phyloP scores from a whole-genome alignment of 1,140 invertebrate genomes.

The Heterodera carotae region DNA sequence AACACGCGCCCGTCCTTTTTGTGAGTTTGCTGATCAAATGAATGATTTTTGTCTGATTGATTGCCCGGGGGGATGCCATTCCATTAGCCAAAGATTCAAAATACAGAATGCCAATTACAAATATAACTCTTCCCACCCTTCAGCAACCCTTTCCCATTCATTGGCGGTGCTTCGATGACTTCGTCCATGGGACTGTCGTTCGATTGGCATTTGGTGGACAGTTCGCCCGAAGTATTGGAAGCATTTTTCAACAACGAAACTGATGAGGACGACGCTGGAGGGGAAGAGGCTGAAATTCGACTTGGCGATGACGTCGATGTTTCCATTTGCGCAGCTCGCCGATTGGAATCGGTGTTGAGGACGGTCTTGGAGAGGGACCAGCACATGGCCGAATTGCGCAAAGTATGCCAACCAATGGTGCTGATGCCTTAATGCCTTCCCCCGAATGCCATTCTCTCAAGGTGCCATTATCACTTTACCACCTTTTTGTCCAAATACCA shows the following conservation, averaged over 20 bases:
- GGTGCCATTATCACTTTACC: no score
- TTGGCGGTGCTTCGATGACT: not conserved
- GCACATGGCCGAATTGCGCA: not conserved
- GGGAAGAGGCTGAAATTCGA: not conserved
- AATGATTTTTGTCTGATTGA: no score
- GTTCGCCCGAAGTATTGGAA: slow-evolving; percentile 2
- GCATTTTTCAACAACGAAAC: slow-evolving; percentile 1
- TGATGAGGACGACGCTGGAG: not conserved
- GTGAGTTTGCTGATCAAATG: no score
- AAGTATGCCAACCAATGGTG: not conserved
- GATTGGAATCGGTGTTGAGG: not conserved
- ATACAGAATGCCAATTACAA: no score
- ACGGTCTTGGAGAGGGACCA: slow-evolving; percentile 2
- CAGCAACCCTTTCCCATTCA: slow-evolving; percentile 8
- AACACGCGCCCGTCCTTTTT: not conserved
- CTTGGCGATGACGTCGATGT: not conserved
- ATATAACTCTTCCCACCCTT: not conserved
- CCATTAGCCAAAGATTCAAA: no score
- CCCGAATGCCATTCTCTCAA: no score
- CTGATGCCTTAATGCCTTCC: no score
- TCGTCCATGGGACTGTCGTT: not conserved
- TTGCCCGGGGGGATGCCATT: no score
- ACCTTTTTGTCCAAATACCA: no score
- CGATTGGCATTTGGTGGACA: slow-evolving; percentile 1
- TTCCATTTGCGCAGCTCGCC: not conserved